Base-by-base conservation (phyloP, 2,113 vertebrate species). In the Siphamia tubifer region DNA sequence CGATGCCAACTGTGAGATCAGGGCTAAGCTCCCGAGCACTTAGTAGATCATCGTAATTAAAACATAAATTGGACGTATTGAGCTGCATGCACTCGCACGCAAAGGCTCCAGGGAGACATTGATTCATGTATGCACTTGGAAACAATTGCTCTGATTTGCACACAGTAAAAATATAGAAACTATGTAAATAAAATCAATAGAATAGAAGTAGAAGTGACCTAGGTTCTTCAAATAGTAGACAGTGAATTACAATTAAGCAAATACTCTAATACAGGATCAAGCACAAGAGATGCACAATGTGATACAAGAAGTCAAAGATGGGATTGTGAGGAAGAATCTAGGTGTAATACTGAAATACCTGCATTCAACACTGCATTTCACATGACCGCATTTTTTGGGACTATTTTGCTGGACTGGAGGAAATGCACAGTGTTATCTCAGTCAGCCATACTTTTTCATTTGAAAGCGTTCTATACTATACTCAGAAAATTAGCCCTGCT, bases 41-140 rank as follows among this genome's bases (percentile, higher is more conserved):
- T 84, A 84, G 83, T 82, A 84, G 84, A 88, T 90, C 76, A 82
- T 83, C 67, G 8, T 88, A 87, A 90, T 92, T 89, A 91, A 89
- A 89, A 79, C 88, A 87, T 85, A 90, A 90, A 91, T 89, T 82
- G 83, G 64, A 80, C 61, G 60, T 76, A 87, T 86, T 78, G 88
- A 91, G 74, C 74, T 16, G 62, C 62, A 39, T 49, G 56, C 57
- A 57, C 73, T 60, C 21, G 8, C 58, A 39, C 8, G 68, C n/a
- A 8, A 36, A 10, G 43, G 35, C 64, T 57, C 51, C 23, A 52
- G 57, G 70, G 44, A 71, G 42, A 32, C 72, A 89, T 85, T 84
- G 87, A 90, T 90, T 90, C 78, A 81, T 68, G 56, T 45, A 55
- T 75, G 79, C 75, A 81, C 74, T 83, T 85, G 64, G 64, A 84